A percentile compares a stretch with the other conserved stretches of the same genome.
Conservation (phyloP, 2,797 vertebrate genomes). For the Manis pentadactyla region DNA sequence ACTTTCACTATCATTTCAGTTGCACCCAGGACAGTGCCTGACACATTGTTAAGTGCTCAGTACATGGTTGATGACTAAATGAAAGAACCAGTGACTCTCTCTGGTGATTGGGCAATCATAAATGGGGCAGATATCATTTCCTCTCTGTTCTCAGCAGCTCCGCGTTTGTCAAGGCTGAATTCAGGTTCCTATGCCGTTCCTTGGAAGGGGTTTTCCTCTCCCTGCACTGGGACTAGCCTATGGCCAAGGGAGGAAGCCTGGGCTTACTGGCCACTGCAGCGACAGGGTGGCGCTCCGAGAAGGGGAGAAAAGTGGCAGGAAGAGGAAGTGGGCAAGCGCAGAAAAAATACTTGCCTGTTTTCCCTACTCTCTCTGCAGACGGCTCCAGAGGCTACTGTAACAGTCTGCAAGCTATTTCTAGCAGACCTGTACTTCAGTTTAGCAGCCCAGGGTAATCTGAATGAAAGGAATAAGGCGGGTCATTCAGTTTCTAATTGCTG, state of each 20-base stretch:
- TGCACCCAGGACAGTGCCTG: neutral
- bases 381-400: neutral
- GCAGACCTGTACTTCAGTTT: constrained; percentile 16
- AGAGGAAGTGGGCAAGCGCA: neutral
- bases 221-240: neutral
- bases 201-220: neutral
- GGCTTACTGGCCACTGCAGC: neutral
- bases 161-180: neutral
- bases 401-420: constrained; percentile 23
- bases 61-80: neutral
- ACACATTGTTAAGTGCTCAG: neutral
- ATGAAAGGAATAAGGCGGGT: constrained; percentile 74
- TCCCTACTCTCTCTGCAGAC: neutral
- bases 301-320: neutral
- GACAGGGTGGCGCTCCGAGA: neutral
- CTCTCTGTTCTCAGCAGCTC: neutral
- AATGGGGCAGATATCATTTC: neutral
- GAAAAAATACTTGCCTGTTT: neutral
- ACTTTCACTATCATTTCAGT: neutral
- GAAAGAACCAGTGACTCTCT: neutral
- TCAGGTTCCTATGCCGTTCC: neutral
- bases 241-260: neutral
- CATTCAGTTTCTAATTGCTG: constrained; percentile 81
- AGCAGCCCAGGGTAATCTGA: constrained; percentile 65
- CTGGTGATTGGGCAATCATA: neutral